Base-by-base conservation (phyloP, 2,113 vertebrate genomes). In the Archilochus colubris region DNA sequence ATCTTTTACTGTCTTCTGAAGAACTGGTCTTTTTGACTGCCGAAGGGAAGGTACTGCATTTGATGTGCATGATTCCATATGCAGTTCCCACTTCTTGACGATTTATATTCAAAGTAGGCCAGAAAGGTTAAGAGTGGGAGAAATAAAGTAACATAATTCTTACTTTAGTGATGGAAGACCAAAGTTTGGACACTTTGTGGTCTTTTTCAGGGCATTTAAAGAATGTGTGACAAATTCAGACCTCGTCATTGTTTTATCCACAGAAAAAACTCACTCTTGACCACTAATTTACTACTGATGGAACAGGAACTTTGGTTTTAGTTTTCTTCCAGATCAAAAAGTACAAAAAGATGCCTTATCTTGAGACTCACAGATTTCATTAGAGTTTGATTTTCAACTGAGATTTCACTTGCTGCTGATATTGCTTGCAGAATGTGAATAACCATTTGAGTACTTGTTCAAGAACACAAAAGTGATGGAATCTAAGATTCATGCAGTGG, bases 41-140 rank as follows among this genome's bases (percentile, higher is more conserved):
- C 90, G 91, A 86, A 91, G 94, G 94, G 88, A 91, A 90, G 61
- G 57, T 72, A 68, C 38, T 78, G 64, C 6, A 24, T 93, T 94
- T 95, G 86, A 83, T 82, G 72, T 73, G 53, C 95, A 88, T 95
- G 73, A 93, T 93, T 91, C 69, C 20, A 14, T 31, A 72, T 28
- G 43, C 62, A 84, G 20, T 50, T 81, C 24, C 36, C 30, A 18
- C 50, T 91, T 91, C 59, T 82, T 61, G 11, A 62, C 40, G 44
- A 82, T 83, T 91, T 91, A 27, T 86, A 83, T 84, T 94, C 53
- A 81, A 82, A 91, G 77, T 38, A 83, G 68, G 44, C 44, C 57
- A 95, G 48, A 83, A 88, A 91, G 57, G 48, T 86, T 88, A 86
- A 88, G 59, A 93, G 93, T 19, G 8, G 38, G 67, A 91, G 43